A percentile compares a stretch with the other conserved stretches of the same genome.
phyloP scores from a whole-genome alignment of 2,797 vertebrate genomes.

The Pagetopsis macropterus region DNA sequence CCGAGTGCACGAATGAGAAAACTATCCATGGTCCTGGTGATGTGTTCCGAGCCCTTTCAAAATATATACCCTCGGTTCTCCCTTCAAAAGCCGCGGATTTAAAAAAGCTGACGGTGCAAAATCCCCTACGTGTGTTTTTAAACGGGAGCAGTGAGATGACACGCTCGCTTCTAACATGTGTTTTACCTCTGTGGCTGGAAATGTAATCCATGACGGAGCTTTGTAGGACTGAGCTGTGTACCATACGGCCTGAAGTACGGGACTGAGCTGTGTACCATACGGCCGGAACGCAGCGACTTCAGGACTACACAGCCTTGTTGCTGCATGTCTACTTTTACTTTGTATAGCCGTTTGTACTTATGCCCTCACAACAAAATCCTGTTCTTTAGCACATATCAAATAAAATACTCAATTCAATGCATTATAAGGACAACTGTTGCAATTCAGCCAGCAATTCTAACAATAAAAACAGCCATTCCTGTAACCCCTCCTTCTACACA shows the following conservation, averaged over 20 bases:
- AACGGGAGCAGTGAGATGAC: conserved; percentile 40
- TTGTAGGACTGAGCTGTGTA: conserved; percentile 50
- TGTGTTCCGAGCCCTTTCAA: conserved; percentile 39
- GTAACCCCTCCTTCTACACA: conserved; percentile 9
- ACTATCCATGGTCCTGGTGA: conserved; percentile 37
- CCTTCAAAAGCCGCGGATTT: conserved; percentile 10
- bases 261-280: conserved; percentile 29
- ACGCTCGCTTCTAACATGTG: conserved; percentile 42
- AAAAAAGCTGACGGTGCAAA: conserved; percentile 32
- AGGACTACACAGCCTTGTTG: not conserved
- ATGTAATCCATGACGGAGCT: conserved; percentile 53
- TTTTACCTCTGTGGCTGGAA: conserved; percentile 54
- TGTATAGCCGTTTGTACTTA: not conserved
- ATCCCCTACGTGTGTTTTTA: conserved; percentile 28
- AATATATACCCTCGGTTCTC: conserved; percentile 1
- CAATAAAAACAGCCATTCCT: conserved; percentile 14
- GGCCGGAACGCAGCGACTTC: conserved; percentile 18
- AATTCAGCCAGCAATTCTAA: not conserved
- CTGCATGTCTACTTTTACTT: not conserved
- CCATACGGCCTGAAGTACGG: conserved; percentile 13
- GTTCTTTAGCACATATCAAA: not conserved
- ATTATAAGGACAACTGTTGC: not conserved
- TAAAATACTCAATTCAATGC: not conserved
- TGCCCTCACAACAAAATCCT: not conserved
- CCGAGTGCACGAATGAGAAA: conserved; percentile 46